Conservation (phyloP, 2,888 invertebrate species). For the Tetheella fluctuosa region DNA sequence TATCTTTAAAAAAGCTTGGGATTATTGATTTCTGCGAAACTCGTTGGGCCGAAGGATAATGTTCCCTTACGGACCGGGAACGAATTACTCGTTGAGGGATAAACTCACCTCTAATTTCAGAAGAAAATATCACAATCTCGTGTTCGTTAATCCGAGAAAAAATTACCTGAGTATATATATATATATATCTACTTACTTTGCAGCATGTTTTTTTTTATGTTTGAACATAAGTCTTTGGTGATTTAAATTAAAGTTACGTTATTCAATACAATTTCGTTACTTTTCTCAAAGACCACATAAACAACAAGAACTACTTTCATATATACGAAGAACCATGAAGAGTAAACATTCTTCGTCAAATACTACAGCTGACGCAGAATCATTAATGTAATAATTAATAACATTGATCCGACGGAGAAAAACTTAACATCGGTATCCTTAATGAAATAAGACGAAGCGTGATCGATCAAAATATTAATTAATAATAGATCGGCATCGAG, state of each 20-base stretch:
- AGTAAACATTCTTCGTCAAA: not conserved
- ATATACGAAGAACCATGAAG: not conserved
- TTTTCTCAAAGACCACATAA: not conserved
- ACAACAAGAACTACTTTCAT: not conserved
- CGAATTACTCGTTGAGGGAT: slow-evolving; percentile 79
- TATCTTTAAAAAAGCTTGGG: slow-evolving; percentile 72
- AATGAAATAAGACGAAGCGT: slow-evolving; percentile 78
- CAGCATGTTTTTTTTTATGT: slow-evolving; percentile 16
- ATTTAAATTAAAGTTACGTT: not conserved
- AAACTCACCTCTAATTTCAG: slow-evolving; percentile 76
- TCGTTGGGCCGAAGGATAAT: slow-evolving; percentile 73
- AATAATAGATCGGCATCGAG: slow-evolving; percentile 76
- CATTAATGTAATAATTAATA: slow-evolving; percentile 59
- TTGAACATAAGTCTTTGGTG: slow-evolving; percentile 2
- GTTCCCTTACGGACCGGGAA: slow-evolving; percentile 71
- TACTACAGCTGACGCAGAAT: slow-evolving; percentile 4
- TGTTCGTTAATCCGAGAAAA: slow-evolving; percentile 60
- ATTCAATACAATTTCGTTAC: not conserved
- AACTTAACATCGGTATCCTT: slow-evolving; percentile 63
- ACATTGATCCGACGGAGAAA: slow-evolving; percentile 54
- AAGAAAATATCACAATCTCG: slow-evolving; percentile 63
- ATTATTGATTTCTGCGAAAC: slow-evolving; percentile 80
- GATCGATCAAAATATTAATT: slow-evolving; percentile 83
- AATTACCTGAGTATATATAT: slow-evolving; percentile 62
- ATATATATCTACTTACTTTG: slow-evolving; percentile 33